phyloP scores from a whole-genome alignment of 2,797 vertebrate species.

The Tauraco hartlaubi region DNA sequence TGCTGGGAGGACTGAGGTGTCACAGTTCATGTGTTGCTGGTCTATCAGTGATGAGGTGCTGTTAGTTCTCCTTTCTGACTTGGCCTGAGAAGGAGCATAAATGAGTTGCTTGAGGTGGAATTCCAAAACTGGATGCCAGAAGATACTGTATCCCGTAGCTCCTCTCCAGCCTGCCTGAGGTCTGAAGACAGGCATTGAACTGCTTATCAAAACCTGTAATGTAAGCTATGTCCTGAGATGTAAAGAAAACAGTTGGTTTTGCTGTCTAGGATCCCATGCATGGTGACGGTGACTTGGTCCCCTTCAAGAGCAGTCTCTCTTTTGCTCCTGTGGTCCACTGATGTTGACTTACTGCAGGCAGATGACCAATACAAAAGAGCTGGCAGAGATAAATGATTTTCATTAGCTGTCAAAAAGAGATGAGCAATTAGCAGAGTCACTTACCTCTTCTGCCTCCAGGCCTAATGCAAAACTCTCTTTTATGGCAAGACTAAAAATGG shows the following conservation, averaged over 20 bases:
- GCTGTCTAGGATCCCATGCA: not conserved
- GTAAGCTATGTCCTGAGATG: not conserved
- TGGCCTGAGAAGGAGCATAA: not conserved
- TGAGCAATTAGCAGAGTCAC: not conserved
- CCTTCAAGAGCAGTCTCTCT: not conserved
- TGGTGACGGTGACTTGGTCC: not conserved
- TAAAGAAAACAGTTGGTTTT: not conserved
- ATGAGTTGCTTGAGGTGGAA: not conserved
- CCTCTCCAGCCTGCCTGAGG: not conserved
- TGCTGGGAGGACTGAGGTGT: not conserved
- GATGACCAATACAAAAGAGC: not conserved
- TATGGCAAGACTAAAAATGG: not conserved
- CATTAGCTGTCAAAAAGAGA: not conserved
- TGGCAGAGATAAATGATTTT: not conserved
- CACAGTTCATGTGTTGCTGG: fast-evolving
- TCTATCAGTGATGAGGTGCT: not conserved
- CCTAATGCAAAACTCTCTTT: not conserved
- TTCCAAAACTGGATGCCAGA: not conserved
- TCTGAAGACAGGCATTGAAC: not conserved
- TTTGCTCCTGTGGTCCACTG: not conserved
- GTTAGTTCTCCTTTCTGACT: not conserved
- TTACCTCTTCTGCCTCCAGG: not conserved
- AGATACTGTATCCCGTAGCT: not conserved
- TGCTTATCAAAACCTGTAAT: not conserved
- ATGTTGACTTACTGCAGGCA: not conserved